Base-by-base conservation (phyloP, 1,140 invertebrate genomes). In the Anagrus nilaparvatae region DNA sequence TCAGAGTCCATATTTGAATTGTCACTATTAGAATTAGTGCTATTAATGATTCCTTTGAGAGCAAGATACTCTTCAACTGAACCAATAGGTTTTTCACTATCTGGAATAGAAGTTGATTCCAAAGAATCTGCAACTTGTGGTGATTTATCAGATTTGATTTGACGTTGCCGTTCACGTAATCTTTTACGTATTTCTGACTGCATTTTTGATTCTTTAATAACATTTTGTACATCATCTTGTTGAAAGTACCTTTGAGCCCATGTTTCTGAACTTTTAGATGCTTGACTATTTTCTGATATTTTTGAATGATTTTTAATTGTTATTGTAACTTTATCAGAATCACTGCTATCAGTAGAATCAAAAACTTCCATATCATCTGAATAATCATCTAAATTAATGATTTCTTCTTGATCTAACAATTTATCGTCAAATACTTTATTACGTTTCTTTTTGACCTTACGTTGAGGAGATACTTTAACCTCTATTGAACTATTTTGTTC, bases 121-220 rank as follows among this genome's bases (percentile, higher is more conserved):
- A 29, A 30, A 12, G 21, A 37, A 18, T 28, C 28, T 51, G 58
- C 5, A 42, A 35, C 8, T 52, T 61, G n/a, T 7, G 60, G 59
- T 20, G 54, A 60, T 46, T 52, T 59, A 46, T 47, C 59, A 27
- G 65, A 42, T 47, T 65, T 69, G 5, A 50, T 53, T 13, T 61
- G 37, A 35, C 64, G 53, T 29, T 69, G 66, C 20, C 65, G 52
- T 49, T 69, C 66, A 20, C 66, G 43, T 28, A 69, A 58, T 8
- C 65, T 56, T 48, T 69, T 69, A 7, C 66, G 55, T 40, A 69
- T 69, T 50, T 69, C 66, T 1, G 66, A 69, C 13, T 69, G 66
- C 28, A 69, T 69, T 42, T 69, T 69, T 4, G 66, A 69, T 42
- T 69, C 66, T 50, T 66, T 67, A 38, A 69, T 67, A 17, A 69